Evolutionary conservation across 1,140 invertebrate species (phyloP).

Genomic region (Apis cerana): DNA sequence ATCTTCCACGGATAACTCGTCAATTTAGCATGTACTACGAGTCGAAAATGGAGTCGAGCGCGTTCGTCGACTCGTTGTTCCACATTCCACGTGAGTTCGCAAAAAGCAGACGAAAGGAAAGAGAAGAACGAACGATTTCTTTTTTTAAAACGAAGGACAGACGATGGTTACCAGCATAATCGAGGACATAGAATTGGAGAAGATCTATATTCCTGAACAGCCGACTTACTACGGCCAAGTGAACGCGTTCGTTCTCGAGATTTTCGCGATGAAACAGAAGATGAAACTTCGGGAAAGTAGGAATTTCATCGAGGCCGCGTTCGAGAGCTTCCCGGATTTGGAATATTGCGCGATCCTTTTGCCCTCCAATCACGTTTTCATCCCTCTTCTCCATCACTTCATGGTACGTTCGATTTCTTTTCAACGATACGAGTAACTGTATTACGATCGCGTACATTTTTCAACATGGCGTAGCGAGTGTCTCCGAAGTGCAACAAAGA

Average conservation of each 20-base stretch:
- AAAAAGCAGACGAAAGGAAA: too few species aligned
- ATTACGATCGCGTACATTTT: constrained; percentile 42
- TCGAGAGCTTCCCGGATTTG: constrained; percentile 85
- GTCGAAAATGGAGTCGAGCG: not conserved
- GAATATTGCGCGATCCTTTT: constrained; percentile 86
- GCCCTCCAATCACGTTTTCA: constrained; percentile 83
- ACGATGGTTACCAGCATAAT: not conserved
- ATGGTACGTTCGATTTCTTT: constrained; percentile 76
- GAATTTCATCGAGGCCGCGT: constrained; percentile 85
- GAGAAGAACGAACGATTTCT: not conserved
- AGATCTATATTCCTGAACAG: not conserved
- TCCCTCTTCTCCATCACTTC: constrained; percentile 84
- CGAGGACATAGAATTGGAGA: not conserved
- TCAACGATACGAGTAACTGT: too few species aligned
- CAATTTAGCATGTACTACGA: not conserved
- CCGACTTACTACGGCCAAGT: constrained; percentile 18
- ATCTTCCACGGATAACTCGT: not conserved
- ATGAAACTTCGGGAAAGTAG: constrained; percentile 80
- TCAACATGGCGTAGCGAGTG: constrained; percentile 80
- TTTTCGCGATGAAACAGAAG: constrained; percentile 40
- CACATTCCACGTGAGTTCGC: constrained; percentile 5
- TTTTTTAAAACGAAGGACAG: not conserved
- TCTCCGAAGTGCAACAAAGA: constrained; percentile 82
- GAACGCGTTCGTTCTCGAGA: constrained; percentile 66
- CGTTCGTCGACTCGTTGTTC: not conserved